Evolutionary conservation across 2,797 vertebrate species (phyloP).

Genomic region (Intellagama lesueurii): DNA sequence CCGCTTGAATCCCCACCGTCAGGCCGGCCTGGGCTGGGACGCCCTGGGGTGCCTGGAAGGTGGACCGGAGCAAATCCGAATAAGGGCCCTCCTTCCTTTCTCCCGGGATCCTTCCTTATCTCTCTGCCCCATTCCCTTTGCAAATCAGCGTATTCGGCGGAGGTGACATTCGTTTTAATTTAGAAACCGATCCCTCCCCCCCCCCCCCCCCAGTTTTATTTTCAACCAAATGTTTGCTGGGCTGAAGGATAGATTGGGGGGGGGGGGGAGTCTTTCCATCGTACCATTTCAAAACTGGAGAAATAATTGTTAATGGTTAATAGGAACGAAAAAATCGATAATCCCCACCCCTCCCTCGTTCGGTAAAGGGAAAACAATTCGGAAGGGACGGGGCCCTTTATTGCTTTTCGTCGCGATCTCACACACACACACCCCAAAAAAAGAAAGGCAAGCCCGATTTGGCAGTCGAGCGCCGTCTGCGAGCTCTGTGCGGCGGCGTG

Average conservation of each 20-base stretch:
- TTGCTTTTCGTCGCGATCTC: not conserved
- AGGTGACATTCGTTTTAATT: not conserved
- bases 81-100: not conserved
- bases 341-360: not conserved
- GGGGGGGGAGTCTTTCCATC: no score
- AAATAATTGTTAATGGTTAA: not conserved
- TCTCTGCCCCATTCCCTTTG: no score
- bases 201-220: not conserved
- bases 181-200: not conserved
- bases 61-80: not conserved
- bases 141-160: not conserved
- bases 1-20: no score
- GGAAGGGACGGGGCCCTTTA: not conserved
- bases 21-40: no score
- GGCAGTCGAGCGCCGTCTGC: conserved; percentile 43
- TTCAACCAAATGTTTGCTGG: no score
- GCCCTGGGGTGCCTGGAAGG: not conserved
- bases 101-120: not conserved
- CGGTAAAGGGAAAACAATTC: not conserved
- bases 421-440: not conserved
- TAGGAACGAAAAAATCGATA: no score
- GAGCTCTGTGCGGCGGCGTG: conserved; percentile 31
- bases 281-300: not conserved
- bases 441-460: conserved; percentile 26
- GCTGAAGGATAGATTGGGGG: no score